phyloP scores from a whole-genome alignment of 2,888 invertebrate genomes.

The Stenodema calcarata region DNA sequence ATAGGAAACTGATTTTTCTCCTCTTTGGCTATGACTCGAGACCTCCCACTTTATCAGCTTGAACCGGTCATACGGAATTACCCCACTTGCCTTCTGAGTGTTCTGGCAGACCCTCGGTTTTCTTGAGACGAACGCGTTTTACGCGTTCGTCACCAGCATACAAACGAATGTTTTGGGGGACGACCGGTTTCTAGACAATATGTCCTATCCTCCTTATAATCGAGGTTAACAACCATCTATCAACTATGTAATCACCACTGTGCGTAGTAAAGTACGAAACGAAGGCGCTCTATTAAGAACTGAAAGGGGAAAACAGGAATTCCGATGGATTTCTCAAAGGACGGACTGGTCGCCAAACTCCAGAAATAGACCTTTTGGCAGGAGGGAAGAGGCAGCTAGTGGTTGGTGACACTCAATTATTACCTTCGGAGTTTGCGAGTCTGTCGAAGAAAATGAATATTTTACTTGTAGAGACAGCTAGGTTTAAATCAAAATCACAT shows the following conservation, averaged over 20 bases:
- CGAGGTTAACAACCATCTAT: background rate
- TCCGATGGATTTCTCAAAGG: background rate
- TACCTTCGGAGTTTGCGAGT: background rate
- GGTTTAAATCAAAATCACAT: no score
- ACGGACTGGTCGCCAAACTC: background rate
- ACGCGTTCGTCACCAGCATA: background rate
- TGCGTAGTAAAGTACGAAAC: background rate
- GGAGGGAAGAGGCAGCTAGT: background rate
- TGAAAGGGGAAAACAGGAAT: background rate
- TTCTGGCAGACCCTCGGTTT: background rate
- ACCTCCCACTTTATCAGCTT: background rate
- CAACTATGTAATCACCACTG: background rate
- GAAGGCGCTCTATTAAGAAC: no score
- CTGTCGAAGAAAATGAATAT: no score
- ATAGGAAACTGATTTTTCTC: slow-evolving; percentile 36
- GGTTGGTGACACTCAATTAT: background rate
- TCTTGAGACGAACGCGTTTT: background rate
- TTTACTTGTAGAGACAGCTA: no score
- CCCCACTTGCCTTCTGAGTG: background rate
- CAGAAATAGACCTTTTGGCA: background rate
- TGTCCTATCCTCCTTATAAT: background rate
- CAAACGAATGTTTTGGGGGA: background rate
- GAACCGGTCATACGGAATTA: background rate
- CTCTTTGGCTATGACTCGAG: background rate
- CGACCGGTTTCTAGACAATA: background rate